These are phyloP conservation scores for Teleopsis dalmanni DNA, from an alignment of 1,140 invertebrate genomes.

Conservation along the genomic window DNA sequence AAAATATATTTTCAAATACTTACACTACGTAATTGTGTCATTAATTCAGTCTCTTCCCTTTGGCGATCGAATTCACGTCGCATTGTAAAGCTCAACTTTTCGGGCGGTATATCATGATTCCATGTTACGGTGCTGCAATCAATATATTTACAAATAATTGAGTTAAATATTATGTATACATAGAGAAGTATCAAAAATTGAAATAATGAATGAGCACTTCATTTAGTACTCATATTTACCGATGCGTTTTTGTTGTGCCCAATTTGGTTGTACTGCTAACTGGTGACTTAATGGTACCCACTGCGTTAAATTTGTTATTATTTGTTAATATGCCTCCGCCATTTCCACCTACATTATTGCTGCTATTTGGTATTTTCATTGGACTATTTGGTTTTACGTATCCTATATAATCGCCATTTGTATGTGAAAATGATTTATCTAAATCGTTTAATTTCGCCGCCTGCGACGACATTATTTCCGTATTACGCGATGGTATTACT, in stretches of 20 bases:
- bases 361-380: constrained; percentile 48
- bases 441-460: constrained; percentile 12
- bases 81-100: constrained; percentile 86
- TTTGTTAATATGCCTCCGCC: constrained; percentile 12
- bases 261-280: constrained; percentile 11
- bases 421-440: constrained; percentile 15
- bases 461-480: constrained; percentile 31
- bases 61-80: constrained; percentile 82
- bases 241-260: constrained; percentile 30
- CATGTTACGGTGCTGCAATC: constrained; percentile 47
- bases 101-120: constrained; percentile 61
- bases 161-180: too few species aligned
- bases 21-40: constrained; percentile 76
- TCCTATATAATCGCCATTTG: constrained; percentile 40
- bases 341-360: constrained; percentile 9
- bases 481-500: constrained; percentile 49
- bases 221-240: constrained; percentile 8
- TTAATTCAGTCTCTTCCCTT: constrained; percentile 78
- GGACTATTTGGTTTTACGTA: constrained; percentile 69
- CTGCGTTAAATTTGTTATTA: constrained; percentile 15
- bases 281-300: constrained; percentile 35
- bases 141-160: not conserved
- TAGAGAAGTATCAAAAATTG: not conserved
- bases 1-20: constrained; percentile 32
- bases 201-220: not conserved